phyloP scores from a whole-genome alignment of 2,797 vertebrate genomes.

The Smutsia temminckii region DNA sequence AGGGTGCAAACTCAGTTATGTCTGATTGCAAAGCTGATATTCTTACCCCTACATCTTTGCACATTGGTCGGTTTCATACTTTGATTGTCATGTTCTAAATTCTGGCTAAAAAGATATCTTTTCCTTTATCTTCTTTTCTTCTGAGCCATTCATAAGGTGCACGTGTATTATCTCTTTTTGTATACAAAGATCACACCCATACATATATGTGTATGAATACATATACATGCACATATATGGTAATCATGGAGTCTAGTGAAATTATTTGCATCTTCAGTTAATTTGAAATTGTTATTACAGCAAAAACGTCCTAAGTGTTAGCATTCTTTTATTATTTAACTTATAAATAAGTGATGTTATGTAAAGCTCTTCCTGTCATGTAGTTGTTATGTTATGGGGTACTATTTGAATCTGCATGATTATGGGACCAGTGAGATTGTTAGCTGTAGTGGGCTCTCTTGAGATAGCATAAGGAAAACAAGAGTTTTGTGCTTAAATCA shows the following conservation, averaged over 20 bases:
- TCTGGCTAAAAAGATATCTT: neutral
- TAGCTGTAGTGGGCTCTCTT: neutral
- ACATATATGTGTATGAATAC: neutral
- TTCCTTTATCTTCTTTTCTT: slow-evolving; percentile 11
- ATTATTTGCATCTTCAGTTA: neutral
- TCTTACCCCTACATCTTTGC: neutral
- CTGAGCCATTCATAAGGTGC: neutral
- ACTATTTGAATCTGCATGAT: neutral
- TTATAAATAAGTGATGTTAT: neutral
- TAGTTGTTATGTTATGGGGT: neutral
- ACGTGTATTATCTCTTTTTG: neutral
- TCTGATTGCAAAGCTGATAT: neutral
- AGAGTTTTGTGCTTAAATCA: neutral
- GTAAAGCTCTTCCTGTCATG: neutral
- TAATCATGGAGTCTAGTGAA: neutral
- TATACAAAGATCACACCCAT: neutral
- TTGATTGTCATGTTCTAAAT: neutral
- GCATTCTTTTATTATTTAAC: neutral
- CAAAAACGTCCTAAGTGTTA: neutral
- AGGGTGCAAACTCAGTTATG: neutral
- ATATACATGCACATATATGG: neutral
- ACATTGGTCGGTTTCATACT: neutral
- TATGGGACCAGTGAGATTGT: neutral
- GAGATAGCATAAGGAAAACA: neutral
- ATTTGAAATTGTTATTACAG: neutral